These are phyloP conservation scores for Podilymbus podiceps DNA, from an alignment of 2,113 vertebrate genomes.

Conservation along the genomic window DNA sequence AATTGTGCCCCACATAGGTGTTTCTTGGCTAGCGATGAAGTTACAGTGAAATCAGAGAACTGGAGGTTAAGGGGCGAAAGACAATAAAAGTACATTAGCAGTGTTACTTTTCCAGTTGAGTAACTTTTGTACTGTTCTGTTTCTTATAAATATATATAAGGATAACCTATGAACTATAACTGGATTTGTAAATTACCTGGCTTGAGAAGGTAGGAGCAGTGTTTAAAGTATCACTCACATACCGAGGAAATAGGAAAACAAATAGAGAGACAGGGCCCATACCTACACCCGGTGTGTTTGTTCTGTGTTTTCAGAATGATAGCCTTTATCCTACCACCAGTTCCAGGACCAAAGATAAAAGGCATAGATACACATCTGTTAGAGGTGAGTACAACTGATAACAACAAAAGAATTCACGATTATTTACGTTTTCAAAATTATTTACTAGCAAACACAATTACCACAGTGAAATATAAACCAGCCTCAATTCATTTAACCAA, in stretches of 20 bases:
- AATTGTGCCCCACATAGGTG: background rate
- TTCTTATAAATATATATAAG: background rate
- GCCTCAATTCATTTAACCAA: background rate
- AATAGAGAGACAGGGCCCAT: background rate
- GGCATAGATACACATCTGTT: constrained; percentile 90
- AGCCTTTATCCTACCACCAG: constrained; percentile 86
- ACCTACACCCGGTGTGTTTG: background rate
- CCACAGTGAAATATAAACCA: background rate
- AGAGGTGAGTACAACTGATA: constrained; percentile 77
- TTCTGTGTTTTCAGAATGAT: constrained; percentile 78
- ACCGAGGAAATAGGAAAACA: background rate
- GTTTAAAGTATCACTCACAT: background rate
- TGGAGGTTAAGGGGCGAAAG: background rate
- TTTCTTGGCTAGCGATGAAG: background rate
- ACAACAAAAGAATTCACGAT: background rate
- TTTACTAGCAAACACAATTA: background rate
- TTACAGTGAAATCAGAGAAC: background rate
- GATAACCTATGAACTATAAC: background rate
- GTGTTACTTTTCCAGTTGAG: background rate
- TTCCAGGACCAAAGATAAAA: constrained; percentile 95
- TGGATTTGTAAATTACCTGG: background rate
- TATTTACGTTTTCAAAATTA: background rate
- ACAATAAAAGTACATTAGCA: background rate
- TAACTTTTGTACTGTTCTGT: background rate
- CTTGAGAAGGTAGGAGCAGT: background rate